These are phyloP conservation scores for Pseudoips prasinana DNA, from an alignment of 2,888 invertebrate species.

Conservation along the genomic window DNA sequence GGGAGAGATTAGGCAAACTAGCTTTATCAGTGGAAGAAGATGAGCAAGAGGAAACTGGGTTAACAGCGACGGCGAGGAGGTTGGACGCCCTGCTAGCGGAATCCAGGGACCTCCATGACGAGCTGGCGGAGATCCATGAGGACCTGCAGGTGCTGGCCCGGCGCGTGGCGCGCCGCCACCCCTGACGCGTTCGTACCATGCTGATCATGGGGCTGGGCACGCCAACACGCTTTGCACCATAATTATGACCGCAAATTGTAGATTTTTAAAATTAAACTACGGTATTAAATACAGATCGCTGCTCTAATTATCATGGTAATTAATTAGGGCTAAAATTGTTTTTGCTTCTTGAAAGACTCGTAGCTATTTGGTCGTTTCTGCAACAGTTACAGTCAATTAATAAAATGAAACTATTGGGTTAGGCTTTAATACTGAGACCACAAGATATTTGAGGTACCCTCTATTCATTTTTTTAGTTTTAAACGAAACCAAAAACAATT, in stretches of 20 bases:
- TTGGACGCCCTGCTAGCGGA: conserved; percentile 71
- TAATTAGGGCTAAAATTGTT: no score
- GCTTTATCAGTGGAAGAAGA: conserved; percentile 74
- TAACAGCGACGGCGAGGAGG: conserved; percentile 61
- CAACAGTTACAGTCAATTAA: no score
- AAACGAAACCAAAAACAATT: no score
- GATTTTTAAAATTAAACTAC: no score
- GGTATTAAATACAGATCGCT: no score
- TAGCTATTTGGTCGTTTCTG: no score
- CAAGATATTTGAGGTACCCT: no score
- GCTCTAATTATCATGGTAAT: no score
- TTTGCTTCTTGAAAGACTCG: no score
- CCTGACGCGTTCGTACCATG: conserved; percentile 72
- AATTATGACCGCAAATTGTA: conserved; percentile 12
- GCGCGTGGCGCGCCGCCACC: conserved; percentile 63
- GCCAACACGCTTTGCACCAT: conserved; percentile 29
- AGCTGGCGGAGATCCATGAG: conserved; percentile 72
- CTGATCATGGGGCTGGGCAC: conserved; percentile 12
- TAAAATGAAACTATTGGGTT: no score
- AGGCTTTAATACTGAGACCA: no score
- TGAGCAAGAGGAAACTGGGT: conserved; percentile 50
- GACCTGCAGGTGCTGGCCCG: conserved; percentile 80
- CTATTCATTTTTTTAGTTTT: no score
- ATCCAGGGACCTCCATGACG: conserved; percentile 67
- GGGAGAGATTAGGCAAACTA: conserved; percentile 65